These are phyloP conservation scores for Lepidocyrtoides sp. DNA, from an alignment of 2,888 invertebrate genomes.

Conservation along the genomic window DNA sequence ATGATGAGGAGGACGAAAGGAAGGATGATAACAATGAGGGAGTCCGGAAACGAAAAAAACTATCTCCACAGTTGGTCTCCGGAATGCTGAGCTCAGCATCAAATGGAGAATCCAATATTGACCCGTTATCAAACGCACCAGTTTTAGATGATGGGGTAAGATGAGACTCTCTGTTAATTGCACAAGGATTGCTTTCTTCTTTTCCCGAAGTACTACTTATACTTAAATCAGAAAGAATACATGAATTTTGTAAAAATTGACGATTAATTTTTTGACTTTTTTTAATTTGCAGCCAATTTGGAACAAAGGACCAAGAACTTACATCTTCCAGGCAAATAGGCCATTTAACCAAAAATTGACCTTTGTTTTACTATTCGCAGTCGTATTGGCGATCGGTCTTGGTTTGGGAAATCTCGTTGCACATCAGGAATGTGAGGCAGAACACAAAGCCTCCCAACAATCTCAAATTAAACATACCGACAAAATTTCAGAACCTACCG, in stretches of 20 bases:
- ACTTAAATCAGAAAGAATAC: not conserved
- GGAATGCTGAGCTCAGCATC: slow-evolving; percentile 65
- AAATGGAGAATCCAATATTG: slow-evolving; percentile 65
- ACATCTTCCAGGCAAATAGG: slow-evolving; percentile 84
- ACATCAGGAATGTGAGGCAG: slow-evolving; percentile 85
- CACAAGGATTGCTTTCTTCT: slow-evolving; percentile 2
- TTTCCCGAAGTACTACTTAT: not conserved
- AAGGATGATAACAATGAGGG: slow-evolving; percentile 19
- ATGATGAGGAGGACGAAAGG: slow-evolving; percentile 59
- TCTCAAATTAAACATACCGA: slow-evolving; percentile 55
- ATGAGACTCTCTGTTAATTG: not conserved
- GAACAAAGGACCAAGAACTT: slow-evolving; percentile 84
- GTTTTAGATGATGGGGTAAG: slow-evolving; percentile 85
- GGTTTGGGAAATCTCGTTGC: slow-evolving; percentile 85
- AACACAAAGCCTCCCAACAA: slow-evolving; percentile 79
- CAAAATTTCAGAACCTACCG: slow-evolving; percentile 41
- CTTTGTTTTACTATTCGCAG: slow-evolving; percentile 83
- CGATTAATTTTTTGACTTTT: not conserved
- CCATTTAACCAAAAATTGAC: slow-evolving; percentile 85
- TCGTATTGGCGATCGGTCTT: slow-evolving; percentile 84
- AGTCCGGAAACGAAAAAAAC: slow-evolving; percentile 48
- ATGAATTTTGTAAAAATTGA: too few relatives aligned
- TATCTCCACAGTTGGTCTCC: slow-evolving; percentile 57
- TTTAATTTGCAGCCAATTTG: slow-evolving; percentile 83
- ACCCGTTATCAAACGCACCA: slow-evolving; percentile 83